Evolutionary conservation across 2,113 vertebrate genomes (phyloP).

Genomic region (Herpetotheres cachinnans): DNA sequence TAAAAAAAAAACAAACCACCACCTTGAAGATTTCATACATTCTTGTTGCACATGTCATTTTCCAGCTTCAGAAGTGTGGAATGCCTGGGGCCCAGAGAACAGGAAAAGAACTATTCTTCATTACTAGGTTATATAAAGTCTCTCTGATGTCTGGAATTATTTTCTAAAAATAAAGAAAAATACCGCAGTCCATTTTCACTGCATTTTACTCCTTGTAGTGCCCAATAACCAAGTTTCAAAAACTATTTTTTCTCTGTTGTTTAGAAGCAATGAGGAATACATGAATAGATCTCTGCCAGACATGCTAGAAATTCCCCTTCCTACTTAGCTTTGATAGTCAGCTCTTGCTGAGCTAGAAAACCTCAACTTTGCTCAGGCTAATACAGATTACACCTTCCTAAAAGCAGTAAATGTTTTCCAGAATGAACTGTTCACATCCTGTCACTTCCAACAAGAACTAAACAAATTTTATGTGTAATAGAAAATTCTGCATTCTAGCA

Average conservation of each 20-base stretch:
- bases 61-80: background rate
- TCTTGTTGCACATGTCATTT: background rate
- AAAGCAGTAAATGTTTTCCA: background rate
- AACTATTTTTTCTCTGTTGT: background rate
- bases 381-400: background rate
- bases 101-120: background rate
- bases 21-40: background rate
- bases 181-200: background rate
- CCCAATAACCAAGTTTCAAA: background rate
- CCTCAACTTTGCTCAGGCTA: background rate
- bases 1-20: background rate
- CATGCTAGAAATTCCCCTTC: background rate
- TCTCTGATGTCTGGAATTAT: background rate
- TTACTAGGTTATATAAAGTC: background rate
- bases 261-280: background rate
- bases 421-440: background rate
- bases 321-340: background rate
- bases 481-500: accelerated
- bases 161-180: slow-evolving; percentile 13
- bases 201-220: background rate
- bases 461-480: background rate
- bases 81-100: background rate
- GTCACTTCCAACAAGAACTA: background rate
- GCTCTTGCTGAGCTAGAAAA: background rate
- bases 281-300: background rate